These are phyloP conservation scores for Aldrovandia affinis DNA, from an alignment of 2,797 vertebrate genomes.

Conservation along the genomic window DNA sequence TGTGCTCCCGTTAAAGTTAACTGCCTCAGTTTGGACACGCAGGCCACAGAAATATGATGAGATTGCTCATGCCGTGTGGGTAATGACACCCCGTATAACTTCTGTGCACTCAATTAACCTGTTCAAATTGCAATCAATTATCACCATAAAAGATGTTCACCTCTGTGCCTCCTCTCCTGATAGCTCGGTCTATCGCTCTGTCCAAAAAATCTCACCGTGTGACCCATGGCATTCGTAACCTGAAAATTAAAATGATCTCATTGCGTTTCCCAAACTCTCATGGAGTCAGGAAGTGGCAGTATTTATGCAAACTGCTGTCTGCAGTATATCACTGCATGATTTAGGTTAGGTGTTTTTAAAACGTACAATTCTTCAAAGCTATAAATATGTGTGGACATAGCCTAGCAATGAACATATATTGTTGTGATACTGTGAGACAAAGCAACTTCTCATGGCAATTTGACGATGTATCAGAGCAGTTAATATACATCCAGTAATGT, in stretches of 20 bases:
- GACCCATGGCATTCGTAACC: conserved; percentile 29
- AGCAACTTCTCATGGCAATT: background rate
- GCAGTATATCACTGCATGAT: background rate
- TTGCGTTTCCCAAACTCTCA: background rate
- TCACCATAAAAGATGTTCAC: conserved; percentile 28
- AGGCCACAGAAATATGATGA: conserved; percentile 43
- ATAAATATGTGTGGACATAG: background rate
- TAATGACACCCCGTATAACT: conserved; percentile 57
- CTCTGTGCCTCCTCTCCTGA: conserved; percentile 19
- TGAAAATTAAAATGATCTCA: background rate
- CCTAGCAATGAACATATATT: too few species aligned
- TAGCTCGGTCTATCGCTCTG: conserved; percentile 8
- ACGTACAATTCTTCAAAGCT: background rate
- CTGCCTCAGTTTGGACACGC: conserved; percentile 30
- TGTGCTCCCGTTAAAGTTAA: conserved; percentile 6
- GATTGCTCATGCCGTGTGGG: conserved; percentile 49
- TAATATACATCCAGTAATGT: background rate
- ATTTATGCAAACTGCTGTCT: background rate
- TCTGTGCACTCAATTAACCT: conserved; percentile 52
- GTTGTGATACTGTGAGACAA: background rate
- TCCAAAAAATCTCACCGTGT: conserved; percentile 33
- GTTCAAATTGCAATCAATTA: conserved; percentile 53
- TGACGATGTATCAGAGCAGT: background rate
- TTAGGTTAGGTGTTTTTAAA: background rate
- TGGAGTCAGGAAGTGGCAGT: background rate